Conservation (phyloP, 2,797 vertebrate species). For the Catamblyrhynchus diadema region DNA sequence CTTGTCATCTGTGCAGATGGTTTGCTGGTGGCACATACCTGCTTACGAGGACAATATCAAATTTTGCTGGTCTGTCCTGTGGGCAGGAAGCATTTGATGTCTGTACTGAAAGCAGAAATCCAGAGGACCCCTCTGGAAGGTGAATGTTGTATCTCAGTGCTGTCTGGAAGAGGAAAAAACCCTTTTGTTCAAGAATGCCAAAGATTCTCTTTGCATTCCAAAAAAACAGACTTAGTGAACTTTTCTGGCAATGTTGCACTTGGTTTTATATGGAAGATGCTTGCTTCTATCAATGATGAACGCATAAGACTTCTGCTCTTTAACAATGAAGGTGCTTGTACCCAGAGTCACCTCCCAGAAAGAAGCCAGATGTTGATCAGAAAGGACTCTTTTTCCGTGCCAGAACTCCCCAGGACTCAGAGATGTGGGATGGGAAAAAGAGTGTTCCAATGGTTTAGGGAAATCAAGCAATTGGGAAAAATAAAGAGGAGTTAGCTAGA, state of each 20-base stretch:
- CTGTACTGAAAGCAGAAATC: constrained; percentile 65
- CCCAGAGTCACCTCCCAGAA: neutral
- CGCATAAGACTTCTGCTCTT: neutral
- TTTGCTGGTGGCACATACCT: constrained; percentile 35
- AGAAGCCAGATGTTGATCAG: neutral
- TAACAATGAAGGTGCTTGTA: neutral
- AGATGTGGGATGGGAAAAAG: neutral
- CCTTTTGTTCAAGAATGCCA: neutral
- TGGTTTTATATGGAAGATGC: neutral
- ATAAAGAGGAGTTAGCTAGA: neutral
- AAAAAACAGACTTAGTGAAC: neutral
- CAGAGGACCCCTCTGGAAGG: constrained; percentile 51
- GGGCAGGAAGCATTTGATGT: constrained; percentile 53
- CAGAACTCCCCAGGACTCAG: neutral
- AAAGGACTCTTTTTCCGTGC: neutral
- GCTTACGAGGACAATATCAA: constrained; percentile 48
- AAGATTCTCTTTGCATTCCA: neutral
- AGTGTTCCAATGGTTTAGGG: neutral
- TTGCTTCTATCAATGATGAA: neutral
- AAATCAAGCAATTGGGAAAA: neutral
- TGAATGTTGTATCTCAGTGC: constrained; percentile 60
- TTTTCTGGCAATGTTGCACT: neutral
- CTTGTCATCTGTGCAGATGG: neutral
- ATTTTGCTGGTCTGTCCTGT: neutral
- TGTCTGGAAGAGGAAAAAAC: constrained; percentile 37